These are phyloP conservation scores for Perodicticus potto DNA, from an alignment of 2,797 vertebrate species.

Conservation along the genomic window DNA sequence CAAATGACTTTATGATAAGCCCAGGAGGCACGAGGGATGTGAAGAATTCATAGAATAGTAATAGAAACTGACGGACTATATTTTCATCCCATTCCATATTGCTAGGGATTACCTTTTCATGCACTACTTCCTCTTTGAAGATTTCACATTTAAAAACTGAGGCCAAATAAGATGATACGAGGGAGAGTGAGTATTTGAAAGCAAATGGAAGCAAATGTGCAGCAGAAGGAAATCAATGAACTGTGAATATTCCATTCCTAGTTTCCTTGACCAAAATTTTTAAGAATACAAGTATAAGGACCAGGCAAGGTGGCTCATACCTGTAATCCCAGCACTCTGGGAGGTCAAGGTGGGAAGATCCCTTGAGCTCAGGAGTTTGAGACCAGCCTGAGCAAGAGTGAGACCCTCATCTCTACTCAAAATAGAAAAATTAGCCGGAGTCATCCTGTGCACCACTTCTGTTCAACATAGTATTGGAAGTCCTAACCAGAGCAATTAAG, in stretches of 20 bases:
- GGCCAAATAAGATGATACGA: background rate
- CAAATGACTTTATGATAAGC: background rate
- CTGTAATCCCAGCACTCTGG: too few relatives aligned
- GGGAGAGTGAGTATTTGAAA: background rate
- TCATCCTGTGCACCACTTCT: too few relatives aligned
- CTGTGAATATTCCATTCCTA: background rate
- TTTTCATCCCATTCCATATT: background rate
- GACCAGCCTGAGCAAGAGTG: too few relatives aligned
- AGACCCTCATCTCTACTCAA: too few relatives aligned
- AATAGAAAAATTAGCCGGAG: too few relatives aligned
- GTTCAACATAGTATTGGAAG: background rate
- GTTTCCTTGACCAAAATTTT: background rate
- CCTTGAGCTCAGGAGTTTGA: too few relatives aligned
- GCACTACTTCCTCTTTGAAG: background rate
- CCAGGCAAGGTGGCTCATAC: background rate
- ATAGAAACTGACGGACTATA: background rate
- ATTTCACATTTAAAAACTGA: constrained; percentile 7
- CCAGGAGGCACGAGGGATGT: background rate
- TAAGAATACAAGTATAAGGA: background rate
- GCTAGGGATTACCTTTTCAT: background rate
- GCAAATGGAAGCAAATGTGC: background rate
- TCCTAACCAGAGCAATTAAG: background rate
- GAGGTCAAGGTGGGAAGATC: too few relatives aligned
- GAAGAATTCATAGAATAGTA: background rate
- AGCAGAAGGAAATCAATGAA: constrained; percentile 8